A percentile compares a stretch with the other conserved stretches of the same genome.
Conservation (phyloP, 2,888 invertebrate species). For the Chrysodeixis includens region DNA sequence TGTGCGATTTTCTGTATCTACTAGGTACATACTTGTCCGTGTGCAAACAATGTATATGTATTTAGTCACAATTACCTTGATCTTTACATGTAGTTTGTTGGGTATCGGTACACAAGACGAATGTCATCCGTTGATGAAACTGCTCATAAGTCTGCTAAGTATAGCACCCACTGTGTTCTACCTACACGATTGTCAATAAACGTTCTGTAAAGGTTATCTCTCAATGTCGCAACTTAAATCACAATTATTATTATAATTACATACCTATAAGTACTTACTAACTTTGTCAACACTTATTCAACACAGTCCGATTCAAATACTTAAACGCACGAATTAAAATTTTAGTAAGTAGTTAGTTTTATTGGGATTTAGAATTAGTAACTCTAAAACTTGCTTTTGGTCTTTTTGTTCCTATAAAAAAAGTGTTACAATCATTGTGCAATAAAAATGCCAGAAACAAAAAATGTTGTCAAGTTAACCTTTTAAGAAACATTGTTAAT, state of each 20-base stretch:
- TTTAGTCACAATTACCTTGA: slow-evolving; percentile 18
- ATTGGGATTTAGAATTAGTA: slow-evolving; percentile 17
- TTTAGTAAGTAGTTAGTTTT: not conserved
- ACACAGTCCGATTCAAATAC: slow-evolving; percentile 16
- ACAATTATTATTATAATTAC: slow-evolving; percentile 16
- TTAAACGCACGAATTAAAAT: slow-evolving; percentile 36
- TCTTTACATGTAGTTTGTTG: slow-evolving; percentile 24
- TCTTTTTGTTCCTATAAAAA: not conserved
- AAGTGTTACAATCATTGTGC: too few relatives aligned
- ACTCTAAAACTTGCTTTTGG: slow-evolving; percentile 32
- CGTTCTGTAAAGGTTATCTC: slow-evolving; percentile 52
- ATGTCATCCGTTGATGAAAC: slow-evolving; percentile 45
- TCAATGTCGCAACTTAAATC: slow-evolving; percentile 51
- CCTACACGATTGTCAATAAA: slow-evolving; percentile 51
- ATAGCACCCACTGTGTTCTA: slow-evolving; percentile 45
- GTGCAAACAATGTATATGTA: slow-evolving; percentile 10
- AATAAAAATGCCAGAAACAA: too few relatives aligned
- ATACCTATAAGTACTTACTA: slow-evolving; percentile 25
- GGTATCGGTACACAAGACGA: slow-evolving; percentile 14
- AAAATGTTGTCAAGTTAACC: too few relatives aligned
- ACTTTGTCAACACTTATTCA: slow-evolving; percentile 26
- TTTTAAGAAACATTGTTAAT: too few relatives aligned
- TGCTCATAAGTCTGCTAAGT: slow-evolving; percentile 26
- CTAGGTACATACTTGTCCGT: not conserved
- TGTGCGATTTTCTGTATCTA: not conserved